Evolutionary conservation across 2,888 invertebrate genomes (phyloP).

Genomic region (Lepidonotus clava): DNA sequence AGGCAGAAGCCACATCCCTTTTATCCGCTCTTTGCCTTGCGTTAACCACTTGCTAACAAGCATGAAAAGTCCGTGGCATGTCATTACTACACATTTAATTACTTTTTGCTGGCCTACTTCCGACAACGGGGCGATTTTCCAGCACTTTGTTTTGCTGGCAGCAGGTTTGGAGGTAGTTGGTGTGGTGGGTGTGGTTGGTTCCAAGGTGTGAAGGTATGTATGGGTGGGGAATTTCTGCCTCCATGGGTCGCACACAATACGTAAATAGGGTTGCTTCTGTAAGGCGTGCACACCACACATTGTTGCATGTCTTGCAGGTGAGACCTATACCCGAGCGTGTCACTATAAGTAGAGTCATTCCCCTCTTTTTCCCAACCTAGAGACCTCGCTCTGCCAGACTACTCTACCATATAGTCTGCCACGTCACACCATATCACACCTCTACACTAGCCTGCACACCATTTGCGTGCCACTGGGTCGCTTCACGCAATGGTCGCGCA

Average conservation of each 20-base stretch:
- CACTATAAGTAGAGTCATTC: neutral
- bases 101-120: slow-evolving; percentile 49
- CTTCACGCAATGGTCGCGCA: neutral
- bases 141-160: slow-evolving; percentile 41
- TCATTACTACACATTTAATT: slow-evolving; percentile 17
- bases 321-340: neutral
- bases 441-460: neutral
- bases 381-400: slow-evolving; percentile 12
- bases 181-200: no score
- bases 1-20: neutral
- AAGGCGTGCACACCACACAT: slow-evolving; percentile 10
- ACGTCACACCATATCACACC: slow-evolving; percentile 30
- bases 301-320: slow-evolving; percentile 38
- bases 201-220: no score
- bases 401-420: neutral
- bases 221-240: no score
- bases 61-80: slow-evolving; percentile 47
- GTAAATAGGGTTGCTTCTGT: neutral
- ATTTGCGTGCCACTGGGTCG: neutral
- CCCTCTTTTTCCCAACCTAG: no score
- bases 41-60: slow-evolving; percentile 21
- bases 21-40: neutral
- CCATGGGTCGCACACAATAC: no score
- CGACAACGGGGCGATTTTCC: slow-evolving; percentile 44
- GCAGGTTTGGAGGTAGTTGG: neutral